Percentiles rank a stretch among this genome's conserved stretches.
Evolutionary conservation across 2,797 vertebrate genomes (phyloP).

Genomic region (Sebastes steindachneri): DNA sequence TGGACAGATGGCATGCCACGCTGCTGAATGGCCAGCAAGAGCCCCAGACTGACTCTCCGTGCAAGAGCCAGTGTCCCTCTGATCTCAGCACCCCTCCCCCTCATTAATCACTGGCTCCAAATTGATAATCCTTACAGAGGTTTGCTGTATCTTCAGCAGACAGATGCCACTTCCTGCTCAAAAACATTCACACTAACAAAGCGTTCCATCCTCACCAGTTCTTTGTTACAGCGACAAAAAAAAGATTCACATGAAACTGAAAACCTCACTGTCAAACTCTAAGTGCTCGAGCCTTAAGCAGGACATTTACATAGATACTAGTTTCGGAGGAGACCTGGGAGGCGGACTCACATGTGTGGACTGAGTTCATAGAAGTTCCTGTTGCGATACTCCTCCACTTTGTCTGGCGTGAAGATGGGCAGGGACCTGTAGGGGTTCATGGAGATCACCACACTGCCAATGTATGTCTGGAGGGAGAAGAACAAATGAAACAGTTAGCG

Average conservation of each 20-base stretch:
- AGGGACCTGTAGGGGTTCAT: slow-evolving; percentile 95
- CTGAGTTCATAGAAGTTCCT: slow-evolving; percentile 99
- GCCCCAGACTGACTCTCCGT: slow-evolving; percentile 40
- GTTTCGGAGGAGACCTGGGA: background rate
- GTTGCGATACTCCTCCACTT: slow-evolving; percentile 99
- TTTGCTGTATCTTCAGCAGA: slow-evolving; percentile 18
- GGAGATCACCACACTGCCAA: slow-evolving; percentile 98
- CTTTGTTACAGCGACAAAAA: background rate
- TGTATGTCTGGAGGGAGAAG: slow-evolving; percentile 89
- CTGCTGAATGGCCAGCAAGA: slow-evolving; percentile 56
- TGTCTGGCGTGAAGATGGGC: slow-evolving; percentile 95
- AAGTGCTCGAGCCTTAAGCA: background rate
- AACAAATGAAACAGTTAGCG: background rate
- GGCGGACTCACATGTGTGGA: slow-evolving; percentile 96
- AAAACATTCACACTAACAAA: slow-evolving; percentile 24
- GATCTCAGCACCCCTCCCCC: slow-evolving; percentile 16
- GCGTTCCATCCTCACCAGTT: background rate
- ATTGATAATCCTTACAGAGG: slow-evolving; percentile 30
- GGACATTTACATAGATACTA: background rate
- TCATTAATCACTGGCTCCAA: slow-evolving; percentile 30
- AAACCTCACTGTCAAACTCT: background rate
- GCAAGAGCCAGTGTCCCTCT: slow-evolving; percentile 44
- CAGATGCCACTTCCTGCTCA: background rate
- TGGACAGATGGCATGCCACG: slow-evolving; percentile 77
- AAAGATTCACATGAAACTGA: background rate